These are phyloP conservation scores for Xenus cinereus DNA, from an alignment of 2,113 vertebrate genomes.

Conservation along the genomic window DNA sequence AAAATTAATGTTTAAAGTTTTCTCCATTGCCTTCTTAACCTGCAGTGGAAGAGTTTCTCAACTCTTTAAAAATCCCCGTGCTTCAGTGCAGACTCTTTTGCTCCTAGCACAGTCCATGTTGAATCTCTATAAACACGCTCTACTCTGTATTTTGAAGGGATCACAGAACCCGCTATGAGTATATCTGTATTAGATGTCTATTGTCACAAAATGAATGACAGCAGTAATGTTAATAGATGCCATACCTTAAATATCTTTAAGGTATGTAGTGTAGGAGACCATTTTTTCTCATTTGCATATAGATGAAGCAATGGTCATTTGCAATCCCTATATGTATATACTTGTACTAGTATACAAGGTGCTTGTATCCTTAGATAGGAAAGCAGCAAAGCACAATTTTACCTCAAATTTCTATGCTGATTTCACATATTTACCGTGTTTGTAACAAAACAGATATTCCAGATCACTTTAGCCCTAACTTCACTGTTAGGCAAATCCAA, in stretches of 20 bases:
- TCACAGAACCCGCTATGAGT: background rate
- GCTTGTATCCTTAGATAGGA: background rate
- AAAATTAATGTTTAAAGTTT: background rate
- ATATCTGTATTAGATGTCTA: background rate
- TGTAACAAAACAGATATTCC: background rate
- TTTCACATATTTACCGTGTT: background rate
- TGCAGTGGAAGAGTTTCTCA: background rate
- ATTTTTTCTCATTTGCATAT: background rate
- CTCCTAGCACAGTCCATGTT: background rate
- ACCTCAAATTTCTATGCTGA: background rate
- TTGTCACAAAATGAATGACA: constrained; percentile 18
- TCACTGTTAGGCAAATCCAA: background rate
- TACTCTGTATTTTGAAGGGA: background rate
- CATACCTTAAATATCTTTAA: constrained; percentile 44
- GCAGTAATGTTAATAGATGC: background rate
- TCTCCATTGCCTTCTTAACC: background rate
- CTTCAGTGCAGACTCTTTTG: background rate
- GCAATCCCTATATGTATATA: background rate
- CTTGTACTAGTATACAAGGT: background rate
- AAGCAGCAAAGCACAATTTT: background rate
- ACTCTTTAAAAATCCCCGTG: background rate
- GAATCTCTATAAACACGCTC: background rate
- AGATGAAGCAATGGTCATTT: background rate
- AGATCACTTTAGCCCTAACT: background rate
- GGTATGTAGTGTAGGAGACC: background rate